A percentile compares a stretch with the other conserved stretches of the same genome.
phyloP scores from a whole-genome alignment of 2,888 invertebrate species.

The Dorcus parallelipipedus region DNA sequence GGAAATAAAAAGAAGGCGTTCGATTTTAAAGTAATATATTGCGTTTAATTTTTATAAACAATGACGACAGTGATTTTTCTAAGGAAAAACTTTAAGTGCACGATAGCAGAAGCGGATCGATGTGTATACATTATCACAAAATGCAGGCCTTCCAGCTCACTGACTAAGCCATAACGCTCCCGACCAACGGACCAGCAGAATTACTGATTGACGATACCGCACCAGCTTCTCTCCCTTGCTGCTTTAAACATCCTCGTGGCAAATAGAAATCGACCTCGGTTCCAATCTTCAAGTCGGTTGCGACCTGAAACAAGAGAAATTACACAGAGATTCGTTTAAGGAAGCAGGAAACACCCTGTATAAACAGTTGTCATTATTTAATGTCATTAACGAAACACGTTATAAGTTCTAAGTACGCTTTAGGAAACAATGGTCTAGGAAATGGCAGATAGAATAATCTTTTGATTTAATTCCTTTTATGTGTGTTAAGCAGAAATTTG shows the following conservation, averaged over 20 bases:
- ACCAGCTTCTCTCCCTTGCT: slow-evolving; percentile 7
- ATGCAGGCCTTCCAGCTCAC: slow-evolving; percentile 44
- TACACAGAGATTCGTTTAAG: no score
- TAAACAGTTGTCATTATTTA: no score
- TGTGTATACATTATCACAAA: slow-evolving; percentile 40
- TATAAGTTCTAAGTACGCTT: no score
- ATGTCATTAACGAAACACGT: no score
- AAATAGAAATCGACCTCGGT: not conserved
- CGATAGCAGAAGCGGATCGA: slow-evolving; percentile 30
- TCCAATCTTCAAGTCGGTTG: not conserved
- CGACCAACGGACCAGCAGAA: slow-evolving; percentile 17
- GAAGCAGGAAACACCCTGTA: no score
- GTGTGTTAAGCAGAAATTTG: no score
- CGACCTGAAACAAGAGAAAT: no score
- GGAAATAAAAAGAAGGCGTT: no score
- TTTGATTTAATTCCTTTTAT: no score
- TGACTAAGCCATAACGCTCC: slow-evolving; percentile 28
- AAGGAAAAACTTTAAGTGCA: slow-evolving; percentile 12
- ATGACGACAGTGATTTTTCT: not conserved
- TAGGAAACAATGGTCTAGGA: no score
- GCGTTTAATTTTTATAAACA: not conserved
- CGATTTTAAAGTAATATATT: not conserved
- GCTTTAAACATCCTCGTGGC: slow-evolving; percentile 4
- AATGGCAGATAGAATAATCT: no score
- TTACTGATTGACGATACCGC: slow-evolving; percentile 17